These are phyloP conservation scores for Pheosia gnoma DNA, from an alignment of 2,888 invertebrate genomes.

Conservation along the genomic window DNA sequence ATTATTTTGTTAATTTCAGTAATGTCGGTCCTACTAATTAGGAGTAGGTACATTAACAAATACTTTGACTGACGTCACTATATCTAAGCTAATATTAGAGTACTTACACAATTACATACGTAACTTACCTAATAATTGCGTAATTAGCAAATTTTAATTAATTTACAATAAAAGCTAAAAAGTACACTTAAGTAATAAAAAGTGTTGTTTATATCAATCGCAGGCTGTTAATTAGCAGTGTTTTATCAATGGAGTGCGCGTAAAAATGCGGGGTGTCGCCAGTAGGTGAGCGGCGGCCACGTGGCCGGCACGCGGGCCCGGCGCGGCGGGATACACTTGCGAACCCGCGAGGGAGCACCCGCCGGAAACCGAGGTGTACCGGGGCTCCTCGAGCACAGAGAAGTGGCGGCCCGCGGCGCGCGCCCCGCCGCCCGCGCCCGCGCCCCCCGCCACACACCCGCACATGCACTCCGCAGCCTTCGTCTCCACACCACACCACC, in stretches of 20 bases:
- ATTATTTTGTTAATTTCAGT: no score
- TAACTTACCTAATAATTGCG: slow-evolving; percentile 24
- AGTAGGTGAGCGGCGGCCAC: slow-evolving; percentile 66
- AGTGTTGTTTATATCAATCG: slow-evolving; percentile 54
- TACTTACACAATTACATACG: slow-evolving; percentile 1
- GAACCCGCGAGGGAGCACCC: slow-evolving; percentile 78
- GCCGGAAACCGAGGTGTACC: slow-evolving; percentile 83
- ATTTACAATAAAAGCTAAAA: slow-evolving; percentile 21
- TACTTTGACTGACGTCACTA: background rate
- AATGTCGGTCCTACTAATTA: background rate
- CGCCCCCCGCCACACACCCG: slow-evolving; percentile 60
- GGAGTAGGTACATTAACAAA: background rate
- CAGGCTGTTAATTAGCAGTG: slow-evolving; percentile 63
- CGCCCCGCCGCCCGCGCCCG: slow-evolving; percentile 58
- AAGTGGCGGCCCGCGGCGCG: slow-evolving; percentile 80
- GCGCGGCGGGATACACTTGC: slow-evolving; percentile 68
- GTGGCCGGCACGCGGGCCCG: slow-evolving; percentile 75
- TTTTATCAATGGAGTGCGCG: slow-evolving; percentile 68
- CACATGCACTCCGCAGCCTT: slow-evolving; percentile 78
- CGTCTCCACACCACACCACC: slow-evolving; percentile 73
- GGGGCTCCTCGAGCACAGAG: slow-evolving; percentile 82
- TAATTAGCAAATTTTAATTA: slow-evolving; percentile 19
- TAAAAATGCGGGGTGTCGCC: slow-evolving; percentile 61
- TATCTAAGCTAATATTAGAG: background rate
- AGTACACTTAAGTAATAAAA: slow-evolving; percentile 41